Evolutionary conservation across 1,140 invertebrate genomes (phyloP).

Genomic region (Dendrolimus kikuchii): DNA sequence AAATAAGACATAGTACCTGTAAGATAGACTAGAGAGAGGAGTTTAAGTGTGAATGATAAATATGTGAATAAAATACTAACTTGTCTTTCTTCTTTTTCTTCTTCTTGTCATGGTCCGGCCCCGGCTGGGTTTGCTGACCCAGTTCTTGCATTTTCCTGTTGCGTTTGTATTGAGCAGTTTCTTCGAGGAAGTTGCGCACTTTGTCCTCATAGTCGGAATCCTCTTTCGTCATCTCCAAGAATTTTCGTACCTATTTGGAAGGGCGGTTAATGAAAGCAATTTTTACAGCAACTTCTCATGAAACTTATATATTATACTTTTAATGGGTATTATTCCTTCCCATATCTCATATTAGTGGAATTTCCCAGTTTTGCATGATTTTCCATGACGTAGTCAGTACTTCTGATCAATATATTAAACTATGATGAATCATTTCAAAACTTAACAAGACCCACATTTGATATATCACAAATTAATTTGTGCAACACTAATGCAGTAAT

Average conservation of each 20-base stretch:
- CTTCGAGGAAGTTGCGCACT: conserved; percentile 86
- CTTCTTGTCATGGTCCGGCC: conserved; percentile 79
- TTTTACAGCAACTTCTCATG: too few relatives aligned
- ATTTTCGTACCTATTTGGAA: conserved; percentile 77
- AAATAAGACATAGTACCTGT: conserved; percentile 2
- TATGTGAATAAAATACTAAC: conserved; percentile 25
- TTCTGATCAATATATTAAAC: too few relatives aligned
- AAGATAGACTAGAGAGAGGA: background rate
- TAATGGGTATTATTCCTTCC: too few relatives aligned
- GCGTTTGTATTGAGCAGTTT: conserved; percentile 85
- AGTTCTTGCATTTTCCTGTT: conserved; percentile 77
- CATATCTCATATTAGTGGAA: too few relatives aligned
- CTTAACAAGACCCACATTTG: too few relatives aligned
- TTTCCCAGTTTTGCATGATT: too few relatives aligned
- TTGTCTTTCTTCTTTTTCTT: conserved; percentile 80
- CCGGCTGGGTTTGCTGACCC: conserved; percentile 67
- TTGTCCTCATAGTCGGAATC: conserved; percentile 89
- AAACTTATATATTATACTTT: too few relatives aligned
- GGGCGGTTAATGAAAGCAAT: too few relatives aligned
- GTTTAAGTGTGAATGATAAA: background rate
- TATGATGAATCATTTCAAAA: too few relatives aligned
- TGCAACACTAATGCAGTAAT: too few relatives aligned
- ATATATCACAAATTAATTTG: too few relatives aligned
- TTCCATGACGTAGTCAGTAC: too few relatives aligned
- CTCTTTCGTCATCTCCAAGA: conserved; percentile 84